A percentile compares a stretch with the other conserved stretches of the same genome.
These are phyloP conservation scores for Ciona savignyi DNA, from an alignment of 23 tunicate genomes.

Conservation along the genomic window DNA sequence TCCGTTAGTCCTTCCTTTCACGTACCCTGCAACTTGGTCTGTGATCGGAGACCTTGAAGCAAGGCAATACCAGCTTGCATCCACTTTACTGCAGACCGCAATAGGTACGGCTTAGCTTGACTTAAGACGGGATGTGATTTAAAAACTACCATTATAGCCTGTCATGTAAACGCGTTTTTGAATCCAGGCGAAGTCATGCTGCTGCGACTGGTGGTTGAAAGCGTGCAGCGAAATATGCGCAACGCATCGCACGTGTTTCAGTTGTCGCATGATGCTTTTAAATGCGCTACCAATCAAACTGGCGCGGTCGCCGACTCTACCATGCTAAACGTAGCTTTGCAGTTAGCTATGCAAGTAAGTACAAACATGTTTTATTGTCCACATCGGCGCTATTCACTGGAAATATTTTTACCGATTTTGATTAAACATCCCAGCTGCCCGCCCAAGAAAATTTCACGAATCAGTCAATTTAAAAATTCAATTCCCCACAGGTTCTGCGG, in stretches of 20 bases:
- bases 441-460: too few species aligned
- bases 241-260: slow-evolving; percentile 59
- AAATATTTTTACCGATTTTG: too few species aligned
- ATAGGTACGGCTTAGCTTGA: slow-evolving; percentile 43
- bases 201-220: slow-evolving; percentile 52
- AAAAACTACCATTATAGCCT: too few species aligned
- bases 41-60: slow-evolving; percentile 46
- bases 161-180: not conserved
- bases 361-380: too few species aligned
- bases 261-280: slow-evolving; percentile 60
- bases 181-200: slow-evolving; percentile 60
- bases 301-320: slow-evolving; percentile 39
- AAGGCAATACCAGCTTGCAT: slow-evolving; percentile 50
- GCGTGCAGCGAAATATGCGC: slow-evolving; percentile 43
- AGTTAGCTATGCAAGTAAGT: slow-evolving; percentile 66
- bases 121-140: too few species aligned
- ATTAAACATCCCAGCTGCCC: too few species aligned
- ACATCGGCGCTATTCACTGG: too few species aligned
- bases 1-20: not conserved
- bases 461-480: too few species aligned
- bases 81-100: slow-evolving; percentile 49
- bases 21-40: slow-evolving; percentile 35
- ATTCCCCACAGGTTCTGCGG: slow-evolving; percentile 48
- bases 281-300: slow-evolving; percentile 39
- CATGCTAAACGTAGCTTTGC: slow-evolving; percentile 63